A percentile compares a stretch with the other conserved stretches of the same genome.
phyloP scores from a whole-genome alignment of 2,113 vertebrate species.

The Holacanthus passer region DNA sequence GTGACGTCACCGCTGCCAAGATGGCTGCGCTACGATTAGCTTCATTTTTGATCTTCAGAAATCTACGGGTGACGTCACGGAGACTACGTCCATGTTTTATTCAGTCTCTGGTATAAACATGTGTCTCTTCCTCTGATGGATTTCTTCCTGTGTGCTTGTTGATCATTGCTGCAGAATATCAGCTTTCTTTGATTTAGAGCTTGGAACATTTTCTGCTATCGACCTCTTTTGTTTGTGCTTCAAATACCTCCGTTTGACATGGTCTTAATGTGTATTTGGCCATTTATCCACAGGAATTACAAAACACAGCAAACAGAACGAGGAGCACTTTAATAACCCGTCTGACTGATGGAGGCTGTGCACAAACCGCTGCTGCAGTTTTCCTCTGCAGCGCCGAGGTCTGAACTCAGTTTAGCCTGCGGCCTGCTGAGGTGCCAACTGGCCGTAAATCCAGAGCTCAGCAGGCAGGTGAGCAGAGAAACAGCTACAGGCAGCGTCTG shows the following conservation, averaged over 20 bases:
- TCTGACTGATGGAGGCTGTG: slow-evolving; percentile 1
- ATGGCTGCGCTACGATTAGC: no score
- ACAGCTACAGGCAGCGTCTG: slow-evolving; percentile 31
- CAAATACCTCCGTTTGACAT: background rate
- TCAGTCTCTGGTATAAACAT: no score
- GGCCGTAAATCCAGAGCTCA: slow-evolving; percentile 19
- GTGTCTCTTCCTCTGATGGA: background rate
- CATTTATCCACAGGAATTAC: background rate
- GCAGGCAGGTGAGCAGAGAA: slow-evolving; percentile 20
- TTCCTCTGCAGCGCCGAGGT: slow-evolving; percentile 26
- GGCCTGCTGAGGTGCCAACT: slow-evolving; percentile 38
- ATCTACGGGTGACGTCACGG: no score
- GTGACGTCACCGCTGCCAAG: no score
- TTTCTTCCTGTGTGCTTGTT: no score
- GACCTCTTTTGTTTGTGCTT: background rate
- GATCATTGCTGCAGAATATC: no score
- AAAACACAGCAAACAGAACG: background rate
- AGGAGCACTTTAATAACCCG: background rate
- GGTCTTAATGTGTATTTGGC: background rate
- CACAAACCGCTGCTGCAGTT: slow-evolving; percentile 7
- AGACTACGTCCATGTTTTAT: no score
- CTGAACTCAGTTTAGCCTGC: slow-evolving; percentile 28
- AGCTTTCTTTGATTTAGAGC: no score
- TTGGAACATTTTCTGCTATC: background rate
- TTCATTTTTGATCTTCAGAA: no score